phyloP scores from a whole-genome alignment of 2,797 vertebrate species.

The Lophotriccus pileatus region DNA sequence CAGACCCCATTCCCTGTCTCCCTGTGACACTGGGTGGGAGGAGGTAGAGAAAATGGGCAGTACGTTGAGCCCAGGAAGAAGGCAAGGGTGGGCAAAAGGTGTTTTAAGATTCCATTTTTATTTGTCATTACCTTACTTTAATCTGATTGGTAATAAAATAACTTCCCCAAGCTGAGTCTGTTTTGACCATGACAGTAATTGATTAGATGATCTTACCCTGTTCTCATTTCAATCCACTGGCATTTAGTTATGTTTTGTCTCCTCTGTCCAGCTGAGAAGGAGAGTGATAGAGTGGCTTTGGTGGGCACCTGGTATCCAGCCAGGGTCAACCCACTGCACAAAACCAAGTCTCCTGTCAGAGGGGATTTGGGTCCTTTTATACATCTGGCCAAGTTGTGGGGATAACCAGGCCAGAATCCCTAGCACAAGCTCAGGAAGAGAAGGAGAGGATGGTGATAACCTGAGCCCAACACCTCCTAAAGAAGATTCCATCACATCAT shows the following conservation, averaged over 20 bases:
- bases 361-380: not conserved
- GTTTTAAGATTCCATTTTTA: not conserved
- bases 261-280: not conserved
- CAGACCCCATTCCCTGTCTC: not conserved
- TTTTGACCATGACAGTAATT: not conserved
- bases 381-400: not conserved
- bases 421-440: not conserved
- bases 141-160: not conserved
- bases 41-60: not conserved
- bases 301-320: not conserved
- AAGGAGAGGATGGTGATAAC: not conserved
- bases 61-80: not conserved
- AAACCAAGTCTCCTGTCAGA: not conserved
- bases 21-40: not conserved
- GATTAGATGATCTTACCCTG: rapidly evolving
- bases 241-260: not conserved
- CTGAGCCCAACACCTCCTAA: not conserved
- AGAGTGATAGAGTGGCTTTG: not conserved
- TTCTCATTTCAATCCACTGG: not conserved
- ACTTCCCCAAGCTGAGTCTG: not conserved
- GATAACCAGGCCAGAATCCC: not conserved
- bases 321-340: not conserved
- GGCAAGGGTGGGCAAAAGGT: rapidly evolving
- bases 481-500: not conserved
- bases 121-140: not conserved